phyloP scores from a whole-genome alignment of 1,140 invertebrate species.

The Zeugodacus cucurbitae region DNA sequence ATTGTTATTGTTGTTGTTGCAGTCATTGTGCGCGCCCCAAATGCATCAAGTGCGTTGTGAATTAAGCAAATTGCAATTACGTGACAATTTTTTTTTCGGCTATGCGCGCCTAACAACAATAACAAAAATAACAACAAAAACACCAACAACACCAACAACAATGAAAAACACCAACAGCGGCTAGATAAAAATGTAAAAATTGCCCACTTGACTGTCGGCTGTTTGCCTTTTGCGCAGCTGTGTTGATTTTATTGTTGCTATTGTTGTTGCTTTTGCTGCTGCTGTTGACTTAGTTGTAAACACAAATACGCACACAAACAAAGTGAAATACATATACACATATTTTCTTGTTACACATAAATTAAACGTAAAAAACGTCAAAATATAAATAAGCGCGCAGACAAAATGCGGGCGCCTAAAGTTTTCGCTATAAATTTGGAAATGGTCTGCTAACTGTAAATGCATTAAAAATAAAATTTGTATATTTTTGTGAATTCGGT shows the following conservation, averaged over 20 bases:
- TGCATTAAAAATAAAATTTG: conserved; percentile 13
- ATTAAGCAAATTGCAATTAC: conserved; percentile 47
- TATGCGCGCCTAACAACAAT: background rate
- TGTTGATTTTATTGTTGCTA: background rate
- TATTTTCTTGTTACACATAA: background rate
- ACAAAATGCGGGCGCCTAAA: background rate
- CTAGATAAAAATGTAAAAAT: background rate
- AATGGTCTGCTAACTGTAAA: background rate
- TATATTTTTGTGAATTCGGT: background rate
- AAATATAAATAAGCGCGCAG: background rate
- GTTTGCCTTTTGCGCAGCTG: background rate
- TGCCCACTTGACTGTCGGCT: background rate
- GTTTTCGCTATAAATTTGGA: background rate
- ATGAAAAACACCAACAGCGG: background rate
- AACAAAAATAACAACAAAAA: background rate
- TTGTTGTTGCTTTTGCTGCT: background rate
- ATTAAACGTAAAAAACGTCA: background rate
- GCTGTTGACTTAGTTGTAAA: conserved; percentile 9
- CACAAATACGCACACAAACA: background rate
- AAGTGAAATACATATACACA: background rate
- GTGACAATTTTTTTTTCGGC: conserved; percentile 40
- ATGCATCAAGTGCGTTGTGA: conserved; percentile 44
- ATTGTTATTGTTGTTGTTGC: background rate
- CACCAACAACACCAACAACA: background rate
- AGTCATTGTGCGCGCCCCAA: conserved; percentile 26